Evolutionary conservation across 2,797 vertebrate genomes (phyloP).

Genomic region (Simalia tracyae): DNA sequence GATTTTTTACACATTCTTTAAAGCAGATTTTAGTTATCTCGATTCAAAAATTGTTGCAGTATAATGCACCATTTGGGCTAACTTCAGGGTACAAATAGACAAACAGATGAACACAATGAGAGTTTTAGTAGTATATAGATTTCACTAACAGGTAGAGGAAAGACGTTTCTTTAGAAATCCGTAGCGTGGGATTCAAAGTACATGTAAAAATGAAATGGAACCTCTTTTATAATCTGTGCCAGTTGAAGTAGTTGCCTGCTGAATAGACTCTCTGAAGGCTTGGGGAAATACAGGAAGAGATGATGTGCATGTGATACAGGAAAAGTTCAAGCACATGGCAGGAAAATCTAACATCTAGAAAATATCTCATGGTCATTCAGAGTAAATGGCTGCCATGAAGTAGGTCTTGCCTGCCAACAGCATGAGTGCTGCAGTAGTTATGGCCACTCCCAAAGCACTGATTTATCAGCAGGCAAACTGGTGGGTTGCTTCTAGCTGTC

Average conservation of each 20-base stretch:
- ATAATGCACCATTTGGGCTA: no score
- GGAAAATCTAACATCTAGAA: neutral
- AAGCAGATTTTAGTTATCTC: no score
- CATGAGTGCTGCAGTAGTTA: neutral
- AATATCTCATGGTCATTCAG: neutral
- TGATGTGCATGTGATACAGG: neutral
- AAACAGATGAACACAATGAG: no score
- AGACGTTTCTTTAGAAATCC: slow-evolving; percentile 43
- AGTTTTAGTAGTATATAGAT: neutral
- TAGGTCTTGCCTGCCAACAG: neutral
- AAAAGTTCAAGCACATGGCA: neutral
- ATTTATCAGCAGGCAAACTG: neutral
- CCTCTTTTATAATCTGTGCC: neutral
- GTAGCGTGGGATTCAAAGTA: neutral
- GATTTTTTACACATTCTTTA: no score
- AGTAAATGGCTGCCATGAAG: neutral
- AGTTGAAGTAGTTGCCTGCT: neutral
- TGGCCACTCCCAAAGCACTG: neutral
- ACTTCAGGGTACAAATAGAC: no score
- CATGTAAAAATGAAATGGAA: neutral
- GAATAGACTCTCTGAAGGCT: neutral
- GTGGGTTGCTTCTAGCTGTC: neutral
- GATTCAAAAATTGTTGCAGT: no score
- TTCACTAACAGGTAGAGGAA: neutral
- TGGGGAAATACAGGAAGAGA: neutral